These are phyloP conservation scores for Blera fallax DNA, from an alignment of 2,888 invertebrate species.

Conservation along the genomic window DNA sequence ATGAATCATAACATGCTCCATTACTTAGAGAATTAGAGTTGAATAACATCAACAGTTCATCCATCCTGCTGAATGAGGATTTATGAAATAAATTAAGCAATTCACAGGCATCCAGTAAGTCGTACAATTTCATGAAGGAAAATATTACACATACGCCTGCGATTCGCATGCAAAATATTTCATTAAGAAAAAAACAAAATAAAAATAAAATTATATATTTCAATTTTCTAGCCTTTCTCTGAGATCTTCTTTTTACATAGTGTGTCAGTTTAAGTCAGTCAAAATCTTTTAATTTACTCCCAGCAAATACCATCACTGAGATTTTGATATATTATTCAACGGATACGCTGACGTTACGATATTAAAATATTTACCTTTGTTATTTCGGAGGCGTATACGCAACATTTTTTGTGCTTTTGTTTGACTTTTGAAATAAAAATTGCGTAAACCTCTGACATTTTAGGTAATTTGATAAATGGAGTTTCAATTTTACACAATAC, in stretches of 20 bases:
- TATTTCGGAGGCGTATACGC: slow-evolving; percentile 16
- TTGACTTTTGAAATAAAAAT: neutral
- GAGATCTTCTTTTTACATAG: neutral
- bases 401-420: slow-evolving; percentile 1
- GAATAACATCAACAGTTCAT: slow-evolving; percentile 2
- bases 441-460: neutral
- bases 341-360: neutral
- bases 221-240: neutral
- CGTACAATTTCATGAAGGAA: neutral
- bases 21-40: neutral
- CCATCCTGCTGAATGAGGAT: neutral
- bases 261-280: neutral
- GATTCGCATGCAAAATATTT: neutral
- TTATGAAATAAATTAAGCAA: neutral
- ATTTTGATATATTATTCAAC: slow-evolving; percentile 3
- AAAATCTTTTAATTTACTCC: neutral
- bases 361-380: slow-evolving; percentile 3
- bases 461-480: slow-evolving; percentile 10
- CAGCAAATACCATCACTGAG: neutral
- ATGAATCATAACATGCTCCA: neutral
- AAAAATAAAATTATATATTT: too few species aligned
- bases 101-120: neutral
- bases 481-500: neutral
- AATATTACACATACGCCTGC: neutral
- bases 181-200: neutral